phyloP scores from a whole-genome alignment of 1,140 invertebrate genomes.

The Cephus cinctus region DNA sequence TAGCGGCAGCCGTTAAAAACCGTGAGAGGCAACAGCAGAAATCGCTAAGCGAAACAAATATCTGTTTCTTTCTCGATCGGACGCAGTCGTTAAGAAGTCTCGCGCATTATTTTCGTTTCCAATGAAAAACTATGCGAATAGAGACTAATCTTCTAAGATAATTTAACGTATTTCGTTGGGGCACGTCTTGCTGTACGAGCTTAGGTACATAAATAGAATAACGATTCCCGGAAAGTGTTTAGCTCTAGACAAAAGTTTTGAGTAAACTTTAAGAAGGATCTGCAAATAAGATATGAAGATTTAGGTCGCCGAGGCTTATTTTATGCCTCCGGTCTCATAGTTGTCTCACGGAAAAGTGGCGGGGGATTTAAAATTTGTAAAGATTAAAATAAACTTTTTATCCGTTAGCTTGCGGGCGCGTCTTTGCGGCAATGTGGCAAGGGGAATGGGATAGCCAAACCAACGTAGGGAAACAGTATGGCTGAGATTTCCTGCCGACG shows the following conservation, averaged over 20 bases:
- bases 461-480: slow-evolving; percentile 1
- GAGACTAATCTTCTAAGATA: no score
- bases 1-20: no score
- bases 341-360: slow-evolving; percentile 15
- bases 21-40: no score
- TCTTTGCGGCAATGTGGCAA: slow-evolving; percentile 5
- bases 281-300: slow-evolving; percentile 4
- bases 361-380: slow-evolving; percentile 43
- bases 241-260: background rate
- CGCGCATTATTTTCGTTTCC: no score
- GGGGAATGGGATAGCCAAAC: slow-evolving; percentile 4
- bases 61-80: no score
- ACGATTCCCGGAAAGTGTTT: no score
- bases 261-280: background rate
- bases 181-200: no score
- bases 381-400: slow-evolving; percentile 53
- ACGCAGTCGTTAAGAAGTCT: no score
- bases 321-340: slow-evolving; percentile 3
- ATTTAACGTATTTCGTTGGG: no score
- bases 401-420: slow-evolving; percentile 22
- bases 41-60: no score
- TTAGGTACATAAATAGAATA: no score
- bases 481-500: slow-evolving; percentile 7
- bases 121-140: no score
- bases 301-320: slow-evolving; percentile 8